phyloP scores from a whole-genome alignment of 2,113 vertebrate species.

The Panurus biarmicus region DNA sequence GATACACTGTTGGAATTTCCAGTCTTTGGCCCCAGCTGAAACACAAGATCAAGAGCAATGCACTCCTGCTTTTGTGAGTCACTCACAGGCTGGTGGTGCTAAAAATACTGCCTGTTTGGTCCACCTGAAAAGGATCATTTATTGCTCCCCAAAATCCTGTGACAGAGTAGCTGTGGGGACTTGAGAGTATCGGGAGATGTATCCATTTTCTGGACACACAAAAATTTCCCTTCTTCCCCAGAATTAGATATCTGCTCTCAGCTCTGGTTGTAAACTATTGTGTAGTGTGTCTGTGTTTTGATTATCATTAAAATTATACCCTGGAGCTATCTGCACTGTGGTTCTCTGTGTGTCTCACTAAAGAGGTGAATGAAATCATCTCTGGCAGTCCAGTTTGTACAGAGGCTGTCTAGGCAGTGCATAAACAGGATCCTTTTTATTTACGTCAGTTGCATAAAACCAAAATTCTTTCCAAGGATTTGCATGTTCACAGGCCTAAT shows the following conservation, averaged over 20 bases:
- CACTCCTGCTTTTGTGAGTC: not conserved
- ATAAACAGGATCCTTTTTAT: slow-evolving; percentile 45
- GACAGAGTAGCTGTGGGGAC: not conserved
- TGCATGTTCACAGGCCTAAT: slow-evolving; percentile 42
- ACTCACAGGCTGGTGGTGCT: not conserved
- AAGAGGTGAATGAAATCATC: slow-evolving; percentile 37
- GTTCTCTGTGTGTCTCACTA: not conserved
- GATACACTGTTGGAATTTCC: not conserved
- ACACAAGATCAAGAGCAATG: not conserved
- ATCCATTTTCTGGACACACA: not conserved
- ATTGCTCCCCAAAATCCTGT: not conserved
- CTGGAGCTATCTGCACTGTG: not conserved
- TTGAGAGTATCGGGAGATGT: not conserved
- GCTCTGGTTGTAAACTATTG: not conserved
- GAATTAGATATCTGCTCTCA: not conserved
- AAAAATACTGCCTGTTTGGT: not conserved
- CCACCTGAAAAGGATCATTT: not conserved
- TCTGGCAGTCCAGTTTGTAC: not conserved
- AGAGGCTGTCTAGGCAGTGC: not conserved
- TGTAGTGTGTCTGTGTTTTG: not conserved
- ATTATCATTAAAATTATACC: slow-evolving; percentile 33
- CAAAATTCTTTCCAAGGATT: slow-evolving; percentile 40
- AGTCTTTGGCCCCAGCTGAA: not conserved
- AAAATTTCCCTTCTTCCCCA: not conserved
- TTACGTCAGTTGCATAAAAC: slow-evolving; percentile 24